A percentile compares a stretch with the other conserved stretches of the same genome.
phyloP scores from a whole-genome alignment of 2,797 vertebrate genomes.

The Trachops cirrhosus region DNA sequence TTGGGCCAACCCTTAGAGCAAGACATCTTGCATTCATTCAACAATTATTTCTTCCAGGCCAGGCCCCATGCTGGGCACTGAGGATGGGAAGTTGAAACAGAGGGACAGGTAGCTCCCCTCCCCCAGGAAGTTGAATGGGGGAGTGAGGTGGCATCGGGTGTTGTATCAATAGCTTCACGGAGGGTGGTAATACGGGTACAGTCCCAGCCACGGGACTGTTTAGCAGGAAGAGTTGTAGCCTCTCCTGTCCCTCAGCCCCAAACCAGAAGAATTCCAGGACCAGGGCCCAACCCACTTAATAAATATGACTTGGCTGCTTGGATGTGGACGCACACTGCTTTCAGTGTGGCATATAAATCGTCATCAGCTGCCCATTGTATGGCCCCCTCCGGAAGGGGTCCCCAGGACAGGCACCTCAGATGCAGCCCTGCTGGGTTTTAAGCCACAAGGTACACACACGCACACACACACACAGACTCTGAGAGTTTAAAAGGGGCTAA shows the following conservation, averaged over 20 bases:
- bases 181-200: not conserved
- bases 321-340: not conserved
- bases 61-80: not conserved
- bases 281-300: not conserved
- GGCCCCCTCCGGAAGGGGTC: not conserved
- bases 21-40: not conserved
- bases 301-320: not conserved
- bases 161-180: not conserved
- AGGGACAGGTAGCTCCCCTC: not conserved
- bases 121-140: not conserved
- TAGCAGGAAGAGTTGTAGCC: not conserved
- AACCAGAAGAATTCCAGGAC: not conserved
- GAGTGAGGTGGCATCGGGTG: not conserved
- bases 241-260: not conserved
- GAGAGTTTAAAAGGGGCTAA: not conserved
- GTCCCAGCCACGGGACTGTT: not conserved
- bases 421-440: not conserved
- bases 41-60: not conserved
- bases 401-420: not conserved
- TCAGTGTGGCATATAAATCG: not conserved
- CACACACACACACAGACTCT: not conserved
- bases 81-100: not conserved
- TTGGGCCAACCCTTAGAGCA: not conserved
- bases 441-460: not conserved
- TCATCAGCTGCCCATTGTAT: not conserved